A percentile compares a stretch with the other conserved stretches of the same genome.
Evolutionary conservation across 2,113 vertebrate genomes (phyloP).

Genomic region (Plecotus auritus): DNA sequence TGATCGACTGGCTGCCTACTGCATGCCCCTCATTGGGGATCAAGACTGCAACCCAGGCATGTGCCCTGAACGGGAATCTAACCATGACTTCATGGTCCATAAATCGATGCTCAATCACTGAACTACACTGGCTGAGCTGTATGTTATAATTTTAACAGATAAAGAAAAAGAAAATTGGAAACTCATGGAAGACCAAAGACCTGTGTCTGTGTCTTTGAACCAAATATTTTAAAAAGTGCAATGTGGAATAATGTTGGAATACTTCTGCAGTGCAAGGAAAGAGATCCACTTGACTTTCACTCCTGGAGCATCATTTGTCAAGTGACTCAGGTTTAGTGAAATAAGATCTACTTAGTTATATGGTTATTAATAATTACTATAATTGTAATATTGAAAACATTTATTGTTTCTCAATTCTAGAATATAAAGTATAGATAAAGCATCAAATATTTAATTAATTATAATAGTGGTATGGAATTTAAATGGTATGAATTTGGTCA

Average conservation of each 20-base stretch:
- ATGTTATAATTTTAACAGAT: neutral
- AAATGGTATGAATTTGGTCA: neutral
- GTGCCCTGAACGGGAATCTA: too few species aligned
- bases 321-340: neutral
- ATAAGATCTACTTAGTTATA: neutral
- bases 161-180: neutral
- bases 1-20: too few species aligned
- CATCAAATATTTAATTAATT: neutral
- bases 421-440: neutral
- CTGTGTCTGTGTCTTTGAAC: accelerated
- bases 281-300: neutral
- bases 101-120: too few species aligned
- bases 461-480: neutral
- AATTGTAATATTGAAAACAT: neutral
- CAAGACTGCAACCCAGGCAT: too few species aligned
- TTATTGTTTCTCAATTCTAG: neutral
- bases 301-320: neutral
- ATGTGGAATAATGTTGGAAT: neutral
- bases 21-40: too few species aligned
- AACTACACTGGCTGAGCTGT: too few species aligned
- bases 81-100: too few species aligned
- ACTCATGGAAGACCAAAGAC: neutral
- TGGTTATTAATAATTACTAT: neutral
- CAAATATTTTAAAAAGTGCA: neutral
- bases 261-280: neutral